Evolutionary conservation across 2,888 invertebrate genomes (phyloP).

Genomic region (Trachelus tabidus): DNA sequence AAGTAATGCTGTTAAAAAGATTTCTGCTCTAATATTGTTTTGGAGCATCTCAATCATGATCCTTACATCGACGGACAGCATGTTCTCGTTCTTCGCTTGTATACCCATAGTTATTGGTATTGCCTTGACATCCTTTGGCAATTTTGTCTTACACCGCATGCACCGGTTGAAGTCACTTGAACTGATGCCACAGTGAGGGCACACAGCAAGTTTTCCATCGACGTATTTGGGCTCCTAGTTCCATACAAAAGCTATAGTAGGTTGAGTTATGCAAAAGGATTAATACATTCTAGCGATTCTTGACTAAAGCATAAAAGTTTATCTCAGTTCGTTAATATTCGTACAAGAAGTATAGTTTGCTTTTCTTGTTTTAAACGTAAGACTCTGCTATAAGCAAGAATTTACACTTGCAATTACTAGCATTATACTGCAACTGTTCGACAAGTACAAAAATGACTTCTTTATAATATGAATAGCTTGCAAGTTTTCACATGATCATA

Average conservation of each 20-base stretch:
- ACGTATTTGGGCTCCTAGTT: conserved; percentile 70
- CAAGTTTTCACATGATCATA: background rate
- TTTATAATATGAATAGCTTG: background rate
- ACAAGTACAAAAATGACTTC: background rate
- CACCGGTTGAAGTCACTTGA: conserved; percentile 85
- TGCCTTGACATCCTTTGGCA: conserved; percentile 78
- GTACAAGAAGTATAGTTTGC: background rate
- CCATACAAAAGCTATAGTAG: conserved; percentile 28
- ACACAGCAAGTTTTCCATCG: conserved; percentile 81
- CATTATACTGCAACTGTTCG: no score
- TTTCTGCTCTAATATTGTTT: background rate
- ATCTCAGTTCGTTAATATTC: background rate
- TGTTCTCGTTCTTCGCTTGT: conserved; percentile 34
- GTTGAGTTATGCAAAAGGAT: background rate
- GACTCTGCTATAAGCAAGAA: background rate
- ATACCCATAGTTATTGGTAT: conserved; percentile 50
- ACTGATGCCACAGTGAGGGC: conserved; percentile 82
- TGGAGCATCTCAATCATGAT: conserved; percentile 13
- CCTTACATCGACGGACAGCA: conserved; percentile 34
- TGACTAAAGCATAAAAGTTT: conserved; percentile 1
- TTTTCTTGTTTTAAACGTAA: background rate
- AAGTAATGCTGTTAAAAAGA: background rate
- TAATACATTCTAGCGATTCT: background rate
- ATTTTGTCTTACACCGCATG: conserved; percentile 77
- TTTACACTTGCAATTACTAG: background rate